A percentile compares a stretch with the other conserved stretches of the same genome.
These are phyloP conservation scores for Bellardia bayeri DNA, from an alignment of 2,888 invertebrate genomes.

Conservation along the genomic window DNA sequence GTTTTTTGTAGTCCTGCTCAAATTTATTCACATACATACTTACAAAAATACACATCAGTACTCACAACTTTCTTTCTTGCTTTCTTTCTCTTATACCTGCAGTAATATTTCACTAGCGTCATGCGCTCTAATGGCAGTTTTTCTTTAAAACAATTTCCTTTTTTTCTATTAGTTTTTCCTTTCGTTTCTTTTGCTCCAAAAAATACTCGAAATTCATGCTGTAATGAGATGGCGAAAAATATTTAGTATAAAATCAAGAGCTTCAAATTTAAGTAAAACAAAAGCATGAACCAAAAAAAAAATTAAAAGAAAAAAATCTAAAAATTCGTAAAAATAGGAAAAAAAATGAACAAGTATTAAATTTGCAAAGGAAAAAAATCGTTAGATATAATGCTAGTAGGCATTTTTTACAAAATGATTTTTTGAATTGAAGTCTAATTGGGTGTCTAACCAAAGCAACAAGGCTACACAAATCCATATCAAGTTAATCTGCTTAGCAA, in stretches of 20 bases:
- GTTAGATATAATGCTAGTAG: slow-evolving; percentile 11
- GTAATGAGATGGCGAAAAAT: slow-evolving; percentile 43
- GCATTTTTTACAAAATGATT: not conserved
- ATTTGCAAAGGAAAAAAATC: slow-evolving; percentile 7
- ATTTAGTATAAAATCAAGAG: slow-evolving; percentile 42
- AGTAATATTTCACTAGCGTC: slow-evolving; percentile 34
- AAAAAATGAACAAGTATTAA: not conserved
- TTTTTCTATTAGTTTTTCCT: slow-evolving; percentile 14
- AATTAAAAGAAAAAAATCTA: not conserved
- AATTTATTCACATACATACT: slow-evolving; percentile 34
- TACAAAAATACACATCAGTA: not conserved
- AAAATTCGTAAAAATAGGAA: slow-evolving; percentile 5
- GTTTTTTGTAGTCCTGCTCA: slow-evolving; percentile 14
- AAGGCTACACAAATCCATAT: slow-evolving; percentile 49
- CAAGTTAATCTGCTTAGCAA: slow-evolving; percentile 58
- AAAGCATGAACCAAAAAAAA: not conserved
- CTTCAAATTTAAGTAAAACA: slow-evolving; percentile 40
- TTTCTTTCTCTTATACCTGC: slow-evolving; percentile 57
- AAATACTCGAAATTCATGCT: slow-evolving; percentile 17
- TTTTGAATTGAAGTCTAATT: slow-evolving; percentile 49
- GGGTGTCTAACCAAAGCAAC: slow-evolving; percentile 52
- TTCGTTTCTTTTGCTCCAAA: slow-evolving; percentile 41
- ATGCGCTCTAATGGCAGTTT: slow-evolving; percentile 28
- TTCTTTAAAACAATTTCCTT: slow-evolving; percentile 20
- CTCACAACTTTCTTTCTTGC: not conserved